Percentiles rank a stretch among this genome's conserved stretches.
These are phyloP conservation scores for Teleogryllus occipitalis DNA, from an alignment of 1,140 invertebrate species.

Conservation along the genomic window DNA sequence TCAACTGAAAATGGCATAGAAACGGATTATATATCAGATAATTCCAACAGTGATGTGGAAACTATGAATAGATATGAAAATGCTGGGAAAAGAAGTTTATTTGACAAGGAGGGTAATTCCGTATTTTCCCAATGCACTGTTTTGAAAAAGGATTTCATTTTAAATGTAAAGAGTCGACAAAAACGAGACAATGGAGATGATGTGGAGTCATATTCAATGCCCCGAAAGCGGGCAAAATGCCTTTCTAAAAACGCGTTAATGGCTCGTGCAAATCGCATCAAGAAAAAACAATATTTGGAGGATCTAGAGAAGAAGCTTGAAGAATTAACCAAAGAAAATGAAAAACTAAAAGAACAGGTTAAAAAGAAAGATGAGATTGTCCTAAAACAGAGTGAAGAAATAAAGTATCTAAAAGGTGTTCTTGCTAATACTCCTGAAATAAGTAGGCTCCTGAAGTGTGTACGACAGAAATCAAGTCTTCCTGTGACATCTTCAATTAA, in stretches of 20 bases:
- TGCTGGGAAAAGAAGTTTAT: not conserved
- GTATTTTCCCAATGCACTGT: not conserved
- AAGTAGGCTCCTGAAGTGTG: constrained; percentile 34
- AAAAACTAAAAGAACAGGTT: constrained; percentile 37
- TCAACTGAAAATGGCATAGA: not conserved
- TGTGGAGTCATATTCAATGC: not conserved
- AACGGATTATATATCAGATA: not conserved
- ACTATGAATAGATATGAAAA: not conserved
- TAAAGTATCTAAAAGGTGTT: constrained; percentile 43
- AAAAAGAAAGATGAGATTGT: constrained; percentile 39
- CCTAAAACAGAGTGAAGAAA: constrained; percentile 39
- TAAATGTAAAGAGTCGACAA: not conserved
- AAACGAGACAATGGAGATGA: not conserved
- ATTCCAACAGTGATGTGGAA: not conserved
- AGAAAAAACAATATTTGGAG: constrained; percentile 47
- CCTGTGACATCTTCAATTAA: constrained; percentile 23
- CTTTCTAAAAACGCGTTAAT: constrained; percentile 44
- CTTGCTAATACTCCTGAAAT: constrained; percentile 42
- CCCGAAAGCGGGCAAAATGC: constrained; percentile 32
- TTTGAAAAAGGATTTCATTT: not conserved
- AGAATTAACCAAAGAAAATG: constrained; percentile 38
- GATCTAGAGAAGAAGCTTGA: constrained; percentile 43
- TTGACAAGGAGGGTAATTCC: not conserved
- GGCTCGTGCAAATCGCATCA: constrained; percentile 47
- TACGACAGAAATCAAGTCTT: constrained; percentile 31